phyloP scores from a whole-genome alignment of 1,140 invertebrate genomes.

The Drosophila sechellia region DNA sequence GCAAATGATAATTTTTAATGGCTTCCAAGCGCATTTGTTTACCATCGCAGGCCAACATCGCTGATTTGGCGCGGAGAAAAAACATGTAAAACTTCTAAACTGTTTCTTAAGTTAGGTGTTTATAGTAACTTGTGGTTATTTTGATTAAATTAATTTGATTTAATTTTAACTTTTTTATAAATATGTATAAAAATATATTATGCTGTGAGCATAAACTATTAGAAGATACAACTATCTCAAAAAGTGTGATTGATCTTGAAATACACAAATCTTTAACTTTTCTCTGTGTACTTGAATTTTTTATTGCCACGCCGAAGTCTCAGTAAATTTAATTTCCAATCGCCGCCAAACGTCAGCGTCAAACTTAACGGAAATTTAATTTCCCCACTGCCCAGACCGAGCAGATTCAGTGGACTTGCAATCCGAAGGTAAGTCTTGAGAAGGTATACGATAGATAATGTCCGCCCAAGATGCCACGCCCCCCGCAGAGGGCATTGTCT shows the following conservation, averaged over 20 bases:
- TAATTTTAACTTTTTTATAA: too few species aligned
- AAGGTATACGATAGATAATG: slow-evolving; percentile 17
- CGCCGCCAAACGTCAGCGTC: slow-evolving; percentile 51
- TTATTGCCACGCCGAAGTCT: slow-evolving; percentile 18
- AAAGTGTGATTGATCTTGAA: too few species aligned
- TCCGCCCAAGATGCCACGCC: slow-evolving; percentile 30
- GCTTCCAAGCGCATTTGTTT: slow-evolving; percentile 79
- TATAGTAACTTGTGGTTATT: neutral
- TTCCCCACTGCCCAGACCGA: slow-evolving; percentile 51
- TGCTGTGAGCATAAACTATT: too few species aligned
- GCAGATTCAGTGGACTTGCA: slow-evolving; percentile 2
- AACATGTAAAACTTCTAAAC: neutral
- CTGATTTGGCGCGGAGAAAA: slow-evolving; percentile 60
- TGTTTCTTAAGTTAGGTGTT: neutral
- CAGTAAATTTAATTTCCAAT: slow-evolving; percentile 77
- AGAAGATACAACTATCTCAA: too few species aligned
- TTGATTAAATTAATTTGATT: neutral
- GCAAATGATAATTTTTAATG: slow-evolving; percentile 82
- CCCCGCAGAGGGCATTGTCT: slow-evolving; percentile 18
- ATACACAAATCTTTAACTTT: neutral
- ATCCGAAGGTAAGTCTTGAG: slow-evolving; percentile 3
- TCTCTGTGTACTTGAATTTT: slow-evolving; percentile 52
- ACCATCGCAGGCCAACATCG: slow-evolving; percentile 53
- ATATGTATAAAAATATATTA: too few species aligned
- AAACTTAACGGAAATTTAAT: slow-evolving; percentile 79